Percentiles rank a stretch among this genome's conserved stretches.
phyloP scores from a whole-genome alignment of 2,797 vertebrate species.

The Poeciliopsis gracilis region DNA sequence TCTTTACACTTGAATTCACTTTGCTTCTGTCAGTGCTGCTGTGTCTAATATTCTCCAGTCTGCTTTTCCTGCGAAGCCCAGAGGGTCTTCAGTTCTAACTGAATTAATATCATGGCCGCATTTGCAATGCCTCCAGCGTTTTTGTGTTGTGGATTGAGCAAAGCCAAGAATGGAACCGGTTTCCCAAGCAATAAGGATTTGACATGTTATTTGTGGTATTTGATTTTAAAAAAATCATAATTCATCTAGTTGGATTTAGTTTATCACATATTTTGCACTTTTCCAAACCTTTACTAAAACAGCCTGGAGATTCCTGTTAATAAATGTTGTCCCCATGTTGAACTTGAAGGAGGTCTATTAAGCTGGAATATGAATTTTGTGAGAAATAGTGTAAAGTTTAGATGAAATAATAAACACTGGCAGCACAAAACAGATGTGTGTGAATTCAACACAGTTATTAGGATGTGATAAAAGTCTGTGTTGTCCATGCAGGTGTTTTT shows the following conservation, averaged over 20 bases:
- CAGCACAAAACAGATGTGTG: neutral
- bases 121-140: conserved; percentile 8
- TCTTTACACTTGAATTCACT: conserved; percentile 15
- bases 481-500: too few relatives aligned
- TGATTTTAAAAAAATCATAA: neutral
- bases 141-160: conserved; percentile 2
- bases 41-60: conserved; percentile 10
- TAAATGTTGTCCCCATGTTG: neutral
- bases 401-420: neutral
- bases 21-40: neutral
- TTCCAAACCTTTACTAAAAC: neutral
- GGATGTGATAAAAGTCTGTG: too few relatives aligned
- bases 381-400: neutral
- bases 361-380: neutral
- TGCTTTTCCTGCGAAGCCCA: neutral
- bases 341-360: neutral
- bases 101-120: conserved; percentile 12
- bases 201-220: neutral
- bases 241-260: neutral
- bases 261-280: neutral
- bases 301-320: neutral
- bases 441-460: too few relatives aligned
- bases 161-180: neutral
- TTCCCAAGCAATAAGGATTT: neutral
- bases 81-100: neutral